Percentiles rank a stretch among this genome's conserved stretches.
phyloP scores from a whole-genome alignment of 2,888 invertebrate species.

The Drosophila meridionalis region DNA sequence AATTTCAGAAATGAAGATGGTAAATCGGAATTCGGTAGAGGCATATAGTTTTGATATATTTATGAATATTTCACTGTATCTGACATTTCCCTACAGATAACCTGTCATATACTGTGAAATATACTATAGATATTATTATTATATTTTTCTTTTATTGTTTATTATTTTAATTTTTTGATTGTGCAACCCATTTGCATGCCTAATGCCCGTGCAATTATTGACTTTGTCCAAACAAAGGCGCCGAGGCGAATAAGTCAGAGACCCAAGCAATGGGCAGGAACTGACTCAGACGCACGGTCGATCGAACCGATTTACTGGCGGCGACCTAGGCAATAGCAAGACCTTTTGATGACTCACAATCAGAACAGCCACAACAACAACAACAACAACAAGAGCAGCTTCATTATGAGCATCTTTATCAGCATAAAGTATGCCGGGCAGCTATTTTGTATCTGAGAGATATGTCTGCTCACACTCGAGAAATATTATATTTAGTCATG shows the following conservation, averaged over 20 bases:
- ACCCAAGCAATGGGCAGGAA: conserved; percentile 16
- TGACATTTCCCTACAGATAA: no score
- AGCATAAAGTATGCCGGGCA: conserved; percentile 27
- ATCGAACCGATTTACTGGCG: conserved; percentile 20
- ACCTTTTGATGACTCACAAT: conserved; percentile 55
- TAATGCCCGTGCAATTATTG: conserved; percentile 42
- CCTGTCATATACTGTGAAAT: neutral
- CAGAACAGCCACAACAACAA: conserved; percentile 31
- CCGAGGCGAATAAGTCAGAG: conserved; percentile 7
- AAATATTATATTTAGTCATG: conserved; percentile 70
- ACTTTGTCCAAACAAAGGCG: conserved; percentile 44
- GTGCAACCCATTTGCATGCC: conserved; percentile 43
- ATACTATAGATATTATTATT: conserved; percentile 1
- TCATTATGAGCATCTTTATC: conserved; percentile 19
- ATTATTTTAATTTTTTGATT: conserved; percentile 19
- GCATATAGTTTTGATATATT: no score
- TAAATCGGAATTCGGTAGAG: no score
- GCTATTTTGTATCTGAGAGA: conserved; percentile 44
- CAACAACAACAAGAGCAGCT: neutral
- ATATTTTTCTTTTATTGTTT: neutral
- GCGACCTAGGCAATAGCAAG: conserved; percentile 39
- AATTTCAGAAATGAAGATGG: no score
- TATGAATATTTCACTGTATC: no score
- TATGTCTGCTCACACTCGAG: conserved; percentile 38
- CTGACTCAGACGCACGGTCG: conserved; percentile 42